Conservation (phyloP, 2,113 vertebrate genomes). For the Thermophis baileyi region DNA sequence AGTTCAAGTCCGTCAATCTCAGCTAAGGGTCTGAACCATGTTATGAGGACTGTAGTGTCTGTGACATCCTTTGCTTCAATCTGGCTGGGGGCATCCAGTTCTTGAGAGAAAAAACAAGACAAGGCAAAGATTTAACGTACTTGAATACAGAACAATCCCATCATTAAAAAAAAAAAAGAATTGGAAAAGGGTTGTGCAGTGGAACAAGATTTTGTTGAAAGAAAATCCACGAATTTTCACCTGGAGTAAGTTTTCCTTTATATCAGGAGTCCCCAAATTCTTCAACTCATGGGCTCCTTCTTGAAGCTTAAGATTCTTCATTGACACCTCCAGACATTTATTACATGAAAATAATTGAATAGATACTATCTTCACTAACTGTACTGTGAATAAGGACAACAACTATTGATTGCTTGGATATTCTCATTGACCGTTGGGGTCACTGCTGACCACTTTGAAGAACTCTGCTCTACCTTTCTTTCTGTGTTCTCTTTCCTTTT, state of each 20-base stretch:
- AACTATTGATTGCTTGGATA: background rate
- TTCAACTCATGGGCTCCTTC: background rate
- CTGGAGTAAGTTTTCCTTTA: background rate
- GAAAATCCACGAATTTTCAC: background rate
- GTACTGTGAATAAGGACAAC: too few relatives aligned
- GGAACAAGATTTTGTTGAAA: background rate
- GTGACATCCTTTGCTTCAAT: conserved; percentile 90
- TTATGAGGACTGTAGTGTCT: conserved; percentile 87
- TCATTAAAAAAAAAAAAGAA: background rate
- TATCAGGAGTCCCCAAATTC: background rate
- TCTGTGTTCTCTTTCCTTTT: too few relatives aligned
- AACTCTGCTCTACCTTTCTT: background rate
- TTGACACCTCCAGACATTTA: background rate
- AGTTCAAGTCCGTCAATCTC: conserved; percentile 83
- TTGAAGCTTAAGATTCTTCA: background rate
- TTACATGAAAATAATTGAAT: too few relatives aligned
- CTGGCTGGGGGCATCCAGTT: conserved; percentile 87
- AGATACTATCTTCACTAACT: too few relatives aligned
- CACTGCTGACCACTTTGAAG: background rate
- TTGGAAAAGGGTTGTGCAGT: background rate
- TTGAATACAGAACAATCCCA: background rate
- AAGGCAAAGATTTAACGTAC: background rate
- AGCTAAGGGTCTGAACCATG: conserved; percentile 90
- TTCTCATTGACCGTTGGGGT: background rate
- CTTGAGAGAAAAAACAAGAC: conserved; percentile 60